These are phyloP conservation scores for Sclerodermus sp. DNA, from an alignment of 2,888 invertebrate genomes.

Conservation along the genomic window DNA sequence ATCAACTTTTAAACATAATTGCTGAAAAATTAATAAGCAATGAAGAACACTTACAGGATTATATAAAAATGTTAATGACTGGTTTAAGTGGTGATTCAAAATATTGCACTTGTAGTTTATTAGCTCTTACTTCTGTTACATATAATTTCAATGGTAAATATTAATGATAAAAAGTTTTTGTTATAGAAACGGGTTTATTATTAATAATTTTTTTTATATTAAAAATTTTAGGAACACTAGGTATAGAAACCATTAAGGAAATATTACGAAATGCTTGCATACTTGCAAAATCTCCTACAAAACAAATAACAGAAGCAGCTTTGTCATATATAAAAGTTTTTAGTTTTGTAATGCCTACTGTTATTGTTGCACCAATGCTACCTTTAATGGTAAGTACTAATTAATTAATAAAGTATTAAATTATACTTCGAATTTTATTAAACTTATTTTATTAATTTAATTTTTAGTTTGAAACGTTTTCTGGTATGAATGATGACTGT, in stretches of 20 bases:
- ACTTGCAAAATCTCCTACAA: slow-evolving; percentile 64
- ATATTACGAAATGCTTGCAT: slow-evolving; percentile 67
- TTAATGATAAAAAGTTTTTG: not conserved
- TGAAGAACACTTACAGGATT: slow-evolving; percentile 66
- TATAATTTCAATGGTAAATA: slow-evolving; percentile 65
- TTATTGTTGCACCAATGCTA: slow-evolving; percentile 68
- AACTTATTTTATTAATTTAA: slow-evolving; percentile 1
- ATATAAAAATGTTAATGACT: slow-evolving; percentile 70
- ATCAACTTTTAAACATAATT: slow-evolving; percentile 72
- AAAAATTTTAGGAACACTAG: slow-evolving; percentile 61
- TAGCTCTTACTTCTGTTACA: slow-evolving; percentile 75
- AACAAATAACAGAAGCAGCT: slow-evolving; percentile 72
- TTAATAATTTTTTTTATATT: not conserved
- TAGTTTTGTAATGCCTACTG: slow-evolving; percentile 66
- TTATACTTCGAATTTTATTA: too few species aligned
- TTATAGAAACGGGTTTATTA: not conserved
- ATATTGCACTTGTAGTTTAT: slow-evolving; percentile 68
- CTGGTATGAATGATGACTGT: slow-evolving; percentile 79
- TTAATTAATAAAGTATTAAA: not conserved
- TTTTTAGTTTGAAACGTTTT: slow-evolving; percentile 67
- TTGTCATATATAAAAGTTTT: slow-evolving; percentile 76
- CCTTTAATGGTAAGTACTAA: slow-evolving; percentile 63
- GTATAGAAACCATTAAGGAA: slow-evolving; percentile 63
- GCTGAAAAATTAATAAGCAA: slow-evolving; percentile 66
- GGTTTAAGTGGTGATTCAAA: slow-evolving; percentile 73